Evolutionary conservation across 2,113 vertebrate species (phyloP), one percentile per base, ranked within the genome.

Genomic region (Serinus canaria): DNA sequence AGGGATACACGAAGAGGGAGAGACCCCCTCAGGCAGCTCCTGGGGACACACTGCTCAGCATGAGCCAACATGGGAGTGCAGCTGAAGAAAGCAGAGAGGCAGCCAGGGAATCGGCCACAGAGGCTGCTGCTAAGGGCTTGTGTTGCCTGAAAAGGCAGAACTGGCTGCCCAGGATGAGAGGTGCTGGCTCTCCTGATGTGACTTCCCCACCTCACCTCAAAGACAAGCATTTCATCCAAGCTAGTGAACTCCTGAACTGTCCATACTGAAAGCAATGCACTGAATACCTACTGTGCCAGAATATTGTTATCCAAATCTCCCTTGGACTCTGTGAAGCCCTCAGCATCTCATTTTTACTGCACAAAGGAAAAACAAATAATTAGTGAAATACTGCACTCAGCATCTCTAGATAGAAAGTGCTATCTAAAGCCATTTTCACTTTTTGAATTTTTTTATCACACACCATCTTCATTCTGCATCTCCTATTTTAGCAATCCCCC

Each of bases 21-120:
- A 17, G 35, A 44, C 58, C 72, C 49, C 41, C 10, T 9, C 31
- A 13, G 37, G 47, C 11, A 7, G 46, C 13, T 23, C 0, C 0
- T 4, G 13, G 28, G 43, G 37, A 83, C 16, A 7, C 1, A 7
- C 27, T 5, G 15, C 50, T 70, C 72, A 58, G 30, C 8, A 7
- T 1, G 2, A 86, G 67, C n/a, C 2, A 0, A 14, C 0, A 0
- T 0, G 2, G 31, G 6, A 58, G 12, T 0, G 1, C n/a, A 35
- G n/a, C 43, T 37, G 15, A 30, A n/a, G 50, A 25, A 67, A 43
- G 59, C 46, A 24, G 3, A 24, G 16, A 5, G 43, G 13, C 28
- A 75, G 47, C 24, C 6, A 28, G 49, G 27, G 25, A 22, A 52
- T 5, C 6, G 1, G 31, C 5, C 3, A 2, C 1, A 10, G 25